phyloP scores from a whole-genome alignment of 2,797 vertebrate genomes.

The Gobio occitaniae region DNA sequence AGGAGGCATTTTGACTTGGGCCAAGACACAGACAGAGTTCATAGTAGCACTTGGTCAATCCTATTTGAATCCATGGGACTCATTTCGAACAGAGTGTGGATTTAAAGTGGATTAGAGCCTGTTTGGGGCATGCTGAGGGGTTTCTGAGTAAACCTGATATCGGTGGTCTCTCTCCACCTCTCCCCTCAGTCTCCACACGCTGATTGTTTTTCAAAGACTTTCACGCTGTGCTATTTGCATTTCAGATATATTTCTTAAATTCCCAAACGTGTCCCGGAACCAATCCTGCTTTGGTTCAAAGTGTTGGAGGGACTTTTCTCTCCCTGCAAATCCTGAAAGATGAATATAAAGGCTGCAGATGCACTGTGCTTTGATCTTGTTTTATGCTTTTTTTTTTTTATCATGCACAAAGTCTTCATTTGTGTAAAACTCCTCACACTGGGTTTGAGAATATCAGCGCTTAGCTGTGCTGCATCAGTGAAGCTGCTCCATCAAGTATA shows the following conservation, averaged over 20 bases:
- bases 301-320: constrained; percentile 48
- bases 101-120: constrained; percentile 56
- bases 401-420: constrained; percentile 44
- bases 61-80: constrained; percentile 54
- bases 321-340: constrained; percentile 40
- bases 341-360: constrained; percentile 47
- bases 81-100: constrained; percentile 45
- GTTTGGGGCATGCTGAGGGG: constrained; percentile 37
- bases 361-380: constrained; percentile 52
- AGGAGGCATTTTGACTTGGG: constrained; percentile 26
- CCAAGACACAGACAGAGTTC: constrained; percentile 45
- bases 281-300: constrained; percentile 53
- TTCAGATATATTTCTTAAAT: constrained; percentile 57
- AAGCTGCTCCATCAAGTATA: neutral
- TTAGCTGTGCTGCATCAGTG: constrained; percentile 28
- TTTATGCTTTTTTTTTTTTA: constrained; percentile 48
- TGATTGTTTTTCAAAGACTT: constrained; percentile 54
- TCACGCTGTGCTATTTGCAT: constrained; percentile 50
- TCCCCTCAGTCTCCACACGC: constrained; percentile 3
- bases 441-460: constrained; percentile 35
- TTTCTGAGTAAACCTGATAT: constrained; percentile 52
- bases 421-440: constrained; percentile 42
- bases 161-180: constrained; percentile 39
- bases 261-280: constrained; percentile 42
- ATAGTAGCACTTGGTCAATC: constrained; percentile 51